Conservation (phyloP, 2,797 vertebrate species). For the Leptoclinus maculatus region DNA sequence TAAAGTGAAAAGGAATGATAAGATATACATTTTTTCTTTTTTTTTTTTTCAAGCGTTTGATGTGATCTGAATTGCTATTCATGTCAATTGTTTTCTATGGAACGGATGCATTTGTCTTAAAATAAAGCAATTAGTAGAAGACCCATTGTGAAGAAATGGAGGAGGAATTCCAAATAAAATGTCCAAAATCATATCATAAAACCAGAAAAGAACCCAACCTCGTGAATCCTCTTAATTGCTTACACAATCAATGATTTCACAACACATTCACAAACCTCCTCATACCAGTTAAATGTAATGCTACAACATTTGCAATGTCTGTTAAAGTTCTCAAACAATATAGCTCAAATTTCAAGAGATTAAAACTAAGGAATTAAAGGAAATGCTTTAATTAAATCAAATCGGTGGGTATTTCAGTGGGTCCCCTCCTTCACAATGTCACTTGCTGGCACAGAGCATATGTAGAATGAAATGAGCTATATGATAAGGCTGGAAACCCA, state of each 20-base stretch:
- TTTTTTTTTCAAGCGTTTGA: not conserved
- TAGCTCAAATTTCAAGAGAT: conserved; percentile 52
- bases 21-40: conserved; percentile 16
- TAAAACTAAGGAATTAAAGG: conserved; percentile 45
- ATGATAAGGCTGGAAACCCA: conserved; percentile 63
- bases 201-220: conserved; percentile 31
- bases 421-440: conserved; percentile 68
- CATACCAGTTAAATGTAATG: conserved; percentile 76
- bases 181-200: conserved; percentile 19
- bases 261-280: conserved; percentile 54
- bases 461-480: conserved; percentile 56
- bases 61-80: conserved; percentile 23
- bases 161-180: conserved; percentile 2
- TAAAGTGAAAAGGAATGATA: not conserved
- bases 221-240: conserved; percentile 26
- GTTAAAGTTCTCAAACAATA: conserved; percentile 56
- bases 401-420: conserved; percentile 63
- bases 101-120: conserved; percentile 10
- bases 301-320: conserved; percentile 85
- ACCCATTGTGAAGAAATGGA: conserved; percentile 20
- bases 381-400: conserved; percentile 53
- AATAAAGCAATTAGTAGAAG: conserved; percentile 2
- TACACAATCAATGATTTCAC: conserved; percentile 58
- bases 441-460: conserved; percentile 69
- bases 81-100: not conserved